These are phyloP conservation scores for Muscina levida DNA, from an alignment of 2,888 invertebrate genomes.

Conservation along the genomic window DNA sequence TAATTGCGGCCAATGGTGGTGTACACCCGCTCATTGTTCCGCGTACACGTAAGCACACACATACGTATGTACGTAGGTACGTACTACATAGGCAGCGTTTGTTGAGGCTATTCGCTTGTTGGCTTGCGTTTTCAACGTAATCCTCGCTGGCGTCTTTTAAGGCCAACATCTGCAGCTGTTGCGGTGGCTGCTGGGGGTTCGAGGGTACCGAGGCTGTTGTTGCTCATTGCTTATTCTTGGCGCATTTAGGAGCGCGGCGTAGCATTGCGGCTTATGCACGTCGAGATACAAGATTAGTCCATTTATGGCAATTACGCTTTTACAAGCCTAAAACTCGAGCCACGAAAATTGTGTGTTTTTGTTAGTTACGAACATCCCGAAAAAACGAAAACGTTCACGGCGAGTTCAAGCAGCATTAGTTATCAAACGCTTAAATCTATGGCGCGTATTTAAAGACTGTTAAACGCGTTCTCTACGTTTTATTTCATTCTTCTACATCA, in stretches of 20 bases:
- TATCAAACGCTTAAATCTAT: slow-evolving; percentile 62
- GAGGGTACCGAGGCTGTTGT: slow-evolving; percentile 9
- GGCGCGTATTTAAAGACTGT: slow-evolving; percentile 64
- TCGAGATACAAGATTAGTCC: slow-evolving; percentile 68
- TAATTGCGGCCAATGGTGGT: slow-evolving; percentile 45
- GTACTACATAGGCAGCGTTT: too few species aligned
- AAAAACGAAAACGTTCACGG: slow-evolving; percentile 50
- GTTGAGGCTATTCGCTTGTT: background rate
- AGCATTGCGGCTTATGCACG: slow-evolving; percentile 55
- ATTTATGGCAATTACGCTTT: slow-evolving; percentile 68
- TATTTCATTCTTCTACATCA: background rate
- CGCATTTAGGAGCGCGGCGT: slow-evolving; percentile 38
- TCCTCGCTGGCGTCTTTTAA: background rate
- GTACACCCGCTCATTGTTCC: slow-evolving; percentile 34
- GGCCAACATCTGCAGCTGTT: slow-evolving; percentile 53
- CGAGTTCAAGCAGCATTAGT: slow-evolving; percentile 61
- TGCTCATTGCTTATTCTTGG: slow-evolving; percentile 42
- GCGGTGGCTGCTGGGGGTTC: slow-evolving; percentile 19
- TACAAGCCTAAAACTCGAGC: slow-evolving; percentile 60
- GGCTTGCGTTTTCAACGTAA: background rate
- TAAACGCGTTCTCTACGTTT: slow-evolving; percentile 64
- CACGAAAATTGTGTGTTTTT: slow-evolving; percentile 42
- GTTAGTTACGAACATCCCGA: slow-evolving; percentile 33
- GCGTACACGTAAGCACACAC: background rate
- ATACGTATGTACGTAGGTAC: too few species aligned